Conservation (phyloP, 2,797 vertebrate genomes). For the Chrysocyon brachyurus region DNA sequence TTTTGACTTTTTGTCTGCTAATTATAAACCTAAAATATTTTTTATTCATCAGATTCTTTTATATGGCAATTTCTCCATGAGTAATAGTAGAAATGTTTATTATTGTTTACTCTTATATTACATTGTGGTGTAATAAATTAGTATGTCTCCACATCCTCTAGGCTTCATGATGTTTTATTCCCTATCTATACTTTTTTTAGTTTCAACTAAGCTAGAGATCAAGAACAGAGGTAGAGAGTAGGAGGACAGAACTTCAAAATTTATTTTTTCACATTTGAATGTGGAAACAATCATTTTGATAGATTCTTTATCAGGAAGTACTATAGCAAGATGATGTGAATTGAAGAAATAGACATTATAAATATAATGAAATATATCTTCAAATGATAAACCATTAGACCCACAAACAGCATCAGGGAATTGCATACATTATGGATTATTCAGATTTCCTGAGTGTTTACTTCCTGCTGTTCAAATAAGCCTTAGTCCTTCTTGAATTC, state of each 20-base stretch:
- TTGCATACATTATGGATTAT: constrained; percentile 54
- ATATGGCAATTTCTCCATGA: background rate
- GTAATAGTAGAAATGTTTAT: constrained; percentile 26
- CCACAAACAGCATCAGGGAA: background rate
- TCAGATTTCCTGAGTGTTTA: constrained; percentile 56
- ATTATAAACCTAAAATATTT: background rate
- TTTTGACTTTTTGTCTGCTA: background rate
- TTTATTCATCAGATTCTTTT: background rate
- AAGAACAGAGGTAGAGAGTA: constrained; percentile 14
- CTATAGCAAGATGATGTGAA: background rate
- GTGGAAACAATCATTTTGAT: background rate
- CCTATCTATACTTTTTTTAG: background rate
- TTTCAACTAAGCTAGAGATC: constrained; percentile 37
- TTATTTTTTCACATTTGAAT: constrained; percentile 27
- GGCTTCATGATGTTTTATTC: background rate
- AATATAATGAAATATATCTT: constrained; percentile 25
- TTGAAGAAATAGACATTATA: constrained; percentile 59
- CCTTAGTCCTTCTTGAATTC: constrained; percentile 24
- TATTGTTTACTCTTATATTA: background rate
- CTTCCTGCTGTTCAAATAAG: constrained; percentile 52
- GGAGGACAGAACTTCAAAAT: background rate
- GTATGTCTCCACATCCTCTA: background rate
- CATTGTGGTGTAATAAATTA: background rate
- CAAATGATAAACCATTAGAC: constrained; percentile 28
- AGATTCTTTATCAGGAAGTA: constrained; percentile 22